Evolutionary conservation across 2,797 vertebrate species (phyloP).

Genomic region (Meda fulgida): DNA sequence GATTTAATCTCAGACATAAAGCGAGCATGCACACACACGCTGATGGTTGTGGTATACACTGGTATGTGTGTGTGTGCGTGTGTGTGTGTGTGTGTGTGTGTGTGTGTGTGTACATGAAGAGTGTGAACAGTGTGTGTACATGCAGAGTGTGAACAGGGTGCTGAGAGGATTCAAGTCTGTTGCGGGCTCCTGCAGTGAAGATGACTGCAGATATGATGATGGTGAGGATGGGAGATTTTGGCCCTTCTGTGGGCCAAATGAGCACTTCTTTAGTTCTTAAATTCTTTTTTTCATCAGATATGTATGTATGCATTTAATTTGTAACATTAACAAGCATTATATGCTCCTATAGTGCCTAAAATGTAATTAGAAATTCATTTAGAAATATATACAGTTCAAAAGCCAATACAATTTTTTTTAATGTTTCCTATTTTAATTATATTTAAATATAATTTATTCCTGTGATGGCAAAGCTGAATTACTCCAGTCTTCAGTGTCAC

Average conservation of each 20-base stretch:
- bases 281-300: neutral
- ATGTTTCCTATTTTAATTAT: neutral
- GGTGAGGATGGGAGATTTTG: conserved; percentile 48
- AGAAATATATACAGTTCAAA: neutral
- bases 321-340: neutral
- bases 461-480: neutral
- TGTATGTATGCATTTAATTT: neutral
- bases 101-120: conserved; percentile 32
- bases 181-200: conserved; percentile 15
- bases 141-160: conserved; percentile 50
- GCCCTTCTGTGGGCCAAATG: conserved; percentile 2
- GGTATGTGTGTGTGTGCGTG: conserved; percentile 17
- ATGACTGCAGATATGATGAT: conserved; percentile 46
- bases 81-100: conserved; percentile 18
- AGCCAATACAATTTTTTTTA: too few species aligned
- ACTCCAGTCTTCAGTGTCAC: neutral
- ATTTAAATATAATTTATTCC: neutral
- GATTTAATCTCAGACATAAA: conserved; percentile 33
- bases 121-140: conserved; percentile 50
- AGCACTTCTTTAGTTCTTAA: neutral
- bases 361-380: neutral
- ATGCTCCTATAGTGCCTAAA: neutral
- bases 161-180: conserved; percentile 46
- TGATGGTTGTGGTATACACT: conserved; percentile 22
- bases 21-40: neutral